Percentiles rank a stretch among this genome's conserved stretches.
Evolutionary conservation across 2,113 vertebrate species (phyloP).

Genomic region (Hydrolagus affinis): DNA sequence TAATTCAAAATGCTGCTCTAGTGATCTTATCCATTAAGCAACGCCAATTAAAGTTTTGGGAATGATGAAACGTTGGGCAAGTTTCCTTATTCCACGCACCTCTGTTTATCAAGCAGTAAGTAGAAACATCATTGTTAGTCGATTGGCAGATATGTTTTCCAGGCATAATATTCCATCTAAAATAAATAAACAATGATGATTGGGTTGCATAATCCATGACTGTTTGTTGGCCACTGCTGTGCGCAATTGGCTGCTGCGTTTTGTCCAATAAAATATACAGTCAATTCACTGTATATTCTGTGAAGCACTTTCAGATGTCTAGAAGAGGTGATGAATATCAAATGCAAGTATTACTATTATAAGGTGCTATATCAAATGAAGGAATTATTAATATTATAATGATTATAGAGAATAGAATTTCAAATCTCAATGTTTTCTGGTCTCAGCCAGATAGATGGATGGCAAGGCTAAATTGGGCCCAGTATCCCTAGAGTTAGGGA

Average conservation of each 20-base stretch:
- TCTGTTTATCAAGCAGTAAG: background rate
- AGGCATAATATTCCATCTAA: background rate
- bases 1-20: background rate
- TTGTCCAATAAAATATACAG: background rate
- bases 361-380: too few relatives aligned
- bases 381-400: too few relatives aligned
- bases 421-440: too few relatives aligned
- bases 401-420: too few relatives aligned
- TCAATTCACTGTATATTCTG: too few relatives aligned
- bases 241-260: background rate
- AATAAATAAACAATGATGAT: background rate
- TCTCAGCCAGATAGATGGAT: too few relatives aligned
- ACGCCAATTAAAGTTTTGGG: background rate
- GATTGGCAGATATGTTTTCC: background rate
- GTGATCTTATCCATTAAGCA: background rate
- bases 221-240: background rate
- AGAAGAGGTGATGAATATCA: too few relatives aligned
- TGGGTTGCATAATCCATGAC: background rate
- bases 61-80: background rate
- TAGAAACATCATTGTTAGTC: background rate
- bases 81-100: background rate
- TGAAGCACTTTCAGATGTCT: too few relatives aligned
- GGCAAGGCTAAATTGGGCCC: too few relatives aligned
- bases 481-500: too few relatives aligned
- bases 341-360: too few relatives aligned